phyloP scores from a whole-genome alignment of 2,888 invertebrate species.

The Apamea anceps region DNA sequence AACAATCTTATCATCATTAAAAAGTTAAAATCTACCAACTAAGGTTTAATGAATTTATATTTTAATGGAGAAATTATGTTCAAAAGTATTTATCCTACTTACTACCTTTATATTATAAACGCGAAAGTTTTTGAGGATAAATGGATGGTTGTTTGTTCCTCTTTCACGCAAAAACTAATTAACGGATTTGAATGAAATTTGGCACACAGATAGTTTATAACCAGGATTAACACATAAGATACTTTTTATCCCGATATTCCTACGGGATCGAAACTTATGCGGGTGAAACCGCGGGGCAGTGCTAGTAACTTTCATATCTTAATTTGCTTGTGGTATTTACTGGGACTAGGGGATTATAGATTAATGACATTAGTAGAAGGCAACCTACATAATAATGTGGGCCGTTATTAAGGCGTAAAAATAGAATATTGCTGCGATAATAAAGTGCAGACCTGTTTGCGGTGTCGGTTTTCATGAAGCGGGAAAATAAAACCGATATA shows the following conservation, averaged over 20 bases:
- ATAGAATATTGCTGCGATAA: slow-evolving; percentile 57
- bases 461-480: slow-evolving; percentile 34
- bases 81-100: slow-evolving; percentile 69
- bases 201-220: no score
- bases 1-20: slow-evolving; percentile 75
- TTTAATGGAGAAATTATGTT: slow-evolving; percentile 83
- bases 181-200: not conserved
- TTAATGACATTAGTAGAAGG: slow-evolving; percentile 50
- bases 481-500: slow-evolving; percentile 48
- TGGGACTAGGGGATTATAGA: slow-evolving; percentile 52
- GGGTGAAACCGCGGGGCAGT: not conserved
- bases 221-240: not conserved
- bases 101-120: not conserved
- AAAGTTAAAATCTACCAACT: slow-evolving; percentile 73
- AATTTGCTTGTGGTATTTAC: slow-evolving; percentile 61
- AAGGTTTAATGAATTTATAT: slow-evolving; percentile 77
- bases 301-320: slow-evolving; percentile 50
- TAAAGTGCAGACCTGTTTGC: slow-evolving; percentile 47
- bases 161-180: not conserved
- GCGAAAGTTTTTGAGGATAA: not conserved
- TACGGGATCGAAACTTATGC: not conserved
- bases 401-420: slow-evolving; percentile 56
- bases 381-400: slow-evolving; percentile 40
- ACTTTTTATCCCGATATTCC: not conserved
- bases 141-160: not conserved